Conservation (phyloP, 2,797 vertebrate species). For the Sylvilagus floridanus region DNA sequence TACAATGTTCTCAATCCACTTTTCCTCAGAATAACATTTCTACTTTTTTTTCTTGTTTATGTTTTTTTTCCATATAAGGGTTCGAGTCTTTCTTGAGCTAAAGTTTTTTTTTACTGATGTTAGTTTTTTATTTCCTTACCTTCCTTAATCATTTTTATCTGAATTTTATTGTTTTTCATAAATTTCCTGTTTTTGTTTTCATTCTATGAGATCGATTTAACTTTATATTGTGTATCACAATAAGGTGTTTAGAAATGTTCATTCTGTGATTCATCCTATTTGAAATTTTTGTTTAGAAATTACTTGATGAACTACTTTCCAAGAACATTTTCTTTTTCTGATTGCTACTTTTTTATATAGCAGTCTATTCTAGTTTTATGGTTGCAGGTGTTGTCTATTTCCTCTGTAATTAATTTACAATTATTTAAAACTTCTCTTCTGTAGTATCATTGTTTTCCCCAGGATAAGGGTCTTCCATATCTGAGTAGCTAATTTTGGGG, state of each 20-base stretch:
- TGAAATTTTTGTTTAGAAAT: constrained; percentile 34
- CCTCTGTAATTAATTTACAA: constrained; percentile 11
- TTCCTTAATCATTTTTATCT: not conserved
- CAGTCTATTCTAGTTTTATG: constrained; percentile 2
- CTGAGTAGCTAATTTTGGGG: not conserved
- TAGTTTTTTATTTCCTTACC: not conserved
- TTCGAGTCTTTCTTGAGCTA: not conserved
- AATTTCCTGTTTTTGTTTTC: not conserved
- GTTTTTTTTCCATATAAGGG: not conserved
- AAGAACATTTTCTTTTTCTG: constrained; percentile 25
- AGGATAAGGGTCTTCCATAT: not conserved
- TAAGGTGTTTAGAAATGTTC: not conserved
- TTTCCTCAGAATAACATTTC: not conserved
- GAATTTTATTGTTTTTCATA: not conserved
- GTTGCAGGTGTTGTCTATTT: not conserved
- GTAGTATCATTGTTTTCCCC: not conserved
- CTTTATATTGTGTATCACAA: not conserved
- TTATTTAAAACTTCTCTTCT: not conserved
- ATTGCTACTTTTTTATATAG: not conserved
- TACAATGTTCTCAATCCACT: not conserved
- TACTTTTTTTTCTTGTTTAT: not conserved
- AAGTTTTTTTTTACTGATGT: not conserved
- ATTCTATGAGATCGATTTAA: not conserved
- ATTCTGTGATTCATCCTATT: constrained; percentile 35
- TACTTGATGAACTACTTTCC: constrained; percentile 23